A percentile compares a stretch with the other conserved stretches of the same genome.
Conservation (phyloP, 2,113 vertebrate genomes). For the Otocyon megalotis region DNA sequence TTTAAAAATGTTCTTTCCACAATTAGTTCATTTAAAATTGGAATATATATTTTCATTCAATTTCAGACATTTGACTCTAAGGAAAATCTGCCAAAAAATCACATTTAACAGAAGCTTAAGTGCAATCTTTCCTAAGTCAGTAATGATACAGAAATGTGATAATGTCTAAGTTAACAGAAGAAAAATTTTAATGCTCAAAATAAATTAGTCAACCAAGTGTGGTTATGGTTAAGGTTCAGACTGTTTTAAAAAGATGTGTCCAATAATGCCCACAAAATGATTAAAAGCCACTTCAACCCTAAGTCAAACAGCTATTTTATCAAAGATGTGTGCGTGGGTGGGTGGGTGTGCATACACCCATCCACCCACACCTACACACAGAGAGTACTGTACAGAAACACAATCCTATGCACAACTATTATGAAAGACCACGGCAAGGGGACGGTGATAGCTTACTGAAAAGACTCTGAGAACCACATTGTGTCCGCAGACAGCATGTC, state of each 20-base stretch:
- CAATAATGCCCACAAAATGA: slow-evolving; percentile 70
- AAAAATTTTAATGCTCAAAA: slow-evolving; percentile 38
- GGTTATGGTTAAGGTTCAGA: slow-evolving; percentile 51
- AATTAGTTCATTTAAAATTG: slow-evolving; percentile 71
- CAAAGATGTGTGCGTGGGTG: neutral
- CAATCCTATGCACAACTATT: neutral
- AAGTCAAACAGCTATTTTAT: slow-evolving; percentile 36
- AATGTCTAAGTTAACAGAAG: neutral
- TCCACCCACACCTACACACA: neutral
- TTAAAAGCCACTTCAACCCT: slow-evolving; percentile 67
- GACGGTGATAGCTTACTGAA: neutral
- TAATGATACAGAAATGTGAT: slow-evolving; percentile 34
- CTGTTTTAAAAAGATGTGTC: slow-evolving; percentile 56
- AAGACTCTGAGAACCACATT: neutral
- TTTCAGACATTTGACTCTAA: slow-evolving; percentile 67
- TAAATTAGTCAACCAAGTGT: slow-evolving; percentile 46
- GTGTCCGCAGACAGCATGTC: neutral
- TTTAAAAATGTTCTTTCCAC: slow-evolving; percentile 63
- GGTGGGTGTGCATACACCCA: neutral
- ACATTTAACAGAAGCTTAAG: slow-evolving; percentile 36
- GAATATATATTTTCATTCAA: slow-evolving; percentile 64
- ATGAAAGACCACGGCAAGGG: neutral
- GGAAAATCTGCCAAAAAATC: slow-evolving; percentile 60
- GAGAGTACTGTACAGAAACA: neutral
- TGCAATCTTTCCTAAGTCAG: slow-evolving; percentile 48